Base-by-base conservation (phyloP, 1,140 invertebrate genomes). In the Drosophila bipectinata region DNA sequence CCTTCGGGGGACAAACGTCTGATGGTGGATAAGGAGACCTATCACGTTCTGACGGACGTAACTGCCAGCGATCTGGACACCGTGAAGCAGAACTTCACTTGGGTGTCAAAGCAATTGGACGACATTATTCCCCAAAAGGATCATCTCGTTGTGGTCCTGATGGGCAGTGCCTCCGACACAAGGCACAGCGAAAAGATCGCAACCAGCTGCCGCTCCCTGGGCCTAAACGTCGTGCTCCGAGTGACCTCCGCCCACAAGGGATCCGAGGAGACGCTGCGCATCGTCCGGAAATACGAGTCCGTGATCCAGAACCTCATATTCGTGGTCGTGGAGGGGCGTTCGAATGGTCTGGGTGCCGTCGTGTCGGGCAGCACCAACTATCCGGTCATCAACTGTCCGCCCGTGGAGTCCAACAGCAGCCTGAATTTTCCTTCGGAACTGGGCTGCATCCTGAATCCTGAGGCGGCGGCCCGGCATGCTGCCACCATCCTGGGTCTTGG, bases 1-100 rank as follows among this genome's bases (percentile, higher is more conserved):
- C 98, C 98, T 2, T 95, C 96, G 39, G 98, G 98, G 7, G 98
- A 99, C 89, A 98, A 98, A 81, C 93, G 97, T 66, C 92, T 99
- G 37, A 99, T 99, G 98, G 98, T 99, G 72, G 98, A 99, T 92
- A 99, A 99, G 92, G 98, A 99, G 93, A 97, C 99, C 0, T 99
- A n/a, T n/a, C n/a, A n/a, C n/a, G n/a, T n/a, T n/a, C 92, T 99
- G 2, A 92, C 94, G 6, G 94, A 93, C 0, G 98, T 99, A 0
- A 99, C 98, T 0, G 92, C 95, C 52, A 95, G 95, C 32, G 97
- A 97, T 82, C 92, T 99, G 54, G 95, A 97, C 67, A 95, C 94
- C 0, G 97, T 99, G 0, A 99, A 98, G 91, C 93, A 95, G 8
- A 99, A 99, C 92, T 99, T 99, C 92, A 94, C 96, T 77, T 99